Evolutionary conservation across 2,113 vertebrate genomes (phyloP).

Genomic region (Salvelinus namaycush): DNA sequence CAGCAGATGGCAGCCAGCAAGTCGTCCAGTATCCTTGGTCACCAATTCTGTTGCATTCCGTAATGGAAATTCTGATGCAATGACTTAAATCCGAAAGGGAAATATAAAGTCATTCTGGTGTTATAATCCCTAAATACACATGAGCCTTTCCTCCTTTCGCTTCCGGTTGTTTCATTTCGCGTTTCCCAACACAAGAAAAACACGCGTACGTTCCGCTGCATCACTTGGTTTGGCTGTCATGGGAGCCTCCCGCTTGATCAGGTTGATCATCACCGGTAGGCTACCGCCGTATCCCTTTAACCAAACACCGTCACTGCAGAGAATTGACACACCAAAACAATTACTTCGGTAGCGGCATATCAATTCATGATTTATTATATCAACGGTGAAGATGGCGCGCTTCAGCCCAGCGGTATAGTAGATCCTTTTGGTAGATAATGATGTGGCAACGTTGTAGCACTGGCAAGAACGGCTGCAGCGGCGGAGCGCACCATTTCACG

Average conservation of each 20-base stretch:
- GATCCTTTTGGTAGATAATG: constrained; percentile 35
- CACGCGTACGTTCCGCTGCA: constrained; percentile 38
- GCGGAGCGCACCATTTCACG: constrained; percentile 63
- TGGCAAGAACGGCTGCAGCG: constrained; percentile 55
- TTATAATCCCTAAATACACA: constrained; percentile 5
- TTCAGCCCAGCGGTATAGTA: not conserved
- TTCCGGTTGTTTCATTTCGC: constrained; percentile 11
- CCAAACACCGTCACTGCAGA: not conserved
- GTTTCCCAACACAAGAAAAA: constrained; percentile 18
- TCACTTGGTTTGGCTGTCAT: constrained; percentile 41
- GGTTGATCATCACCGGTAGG: constrained; percentile 30
- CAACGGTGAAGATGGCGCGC: not conserved
- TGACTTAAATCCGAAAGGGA: not conserved
- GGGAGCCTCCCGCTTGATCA: constrained; percentile 22
- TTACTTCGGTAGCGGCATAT: not conserved
- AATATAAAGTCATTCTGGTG: constrained; percentile 12
- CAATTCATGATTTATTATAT: constrained; percentile 5
- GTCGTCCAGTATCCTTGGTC: constrained; percentile 14
- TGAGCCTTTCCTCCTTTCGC: constrained; percentile 3
- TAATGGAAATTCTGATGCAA: constrained; percentile 49
- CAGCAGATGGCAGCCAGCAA: constrained; percentile 22
- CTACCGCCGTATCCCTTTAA: constrained; percentile 16
- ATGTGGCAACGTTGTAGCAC: constrained; percentile 45
- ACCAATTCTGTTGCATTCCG: constrained; percentile 29
- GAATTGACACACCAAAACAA: not conserved